phyloP scores from a whole-genome alignment of 37 sponge, comb jelly and placozoan species.

The Haliclona indistincta region DNA sequence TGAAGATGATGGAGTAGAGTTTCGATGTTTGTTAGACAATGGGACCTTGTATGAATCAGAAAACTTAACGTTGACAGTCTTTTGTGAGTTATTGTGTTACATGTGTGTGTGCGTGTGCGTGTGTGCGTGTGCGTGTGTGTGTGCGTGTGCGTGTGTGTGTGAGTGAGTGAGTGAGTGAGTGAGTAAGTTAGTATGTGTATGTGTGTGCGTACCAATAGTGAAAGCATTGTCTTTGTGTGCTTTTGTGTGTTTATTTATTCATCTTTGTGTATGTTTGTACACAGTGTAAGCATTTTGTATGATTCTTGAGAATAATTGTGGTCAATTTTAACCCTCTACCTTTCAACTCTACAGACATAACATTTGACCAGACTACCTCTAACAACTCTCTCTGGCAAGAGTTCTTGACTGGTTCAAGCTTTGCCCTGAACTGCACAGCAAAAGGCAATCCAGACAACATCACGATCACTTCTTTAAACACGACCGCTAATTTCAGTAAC shows the following conservation, averaged over 20 bases:
- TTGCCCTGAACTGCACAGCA: background rate
- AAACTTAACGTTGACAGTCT: background rate
- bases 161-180: slow-evolving; percentile 44
- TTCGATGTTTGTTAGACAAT: background rate
- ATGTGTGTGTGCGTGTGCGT: slow-evolving; percentile 39
- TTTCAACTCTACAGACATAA: too few relatives aligned
- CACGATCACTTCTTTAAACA: too few relatives aligned
- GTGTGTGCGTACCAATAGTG: slow-evolving; percentile 7
- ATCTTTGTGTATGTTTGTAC: background rate
- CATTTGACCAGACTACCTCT: too few relatives aligned
- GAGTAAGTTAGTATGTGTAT: slow-evolving; percentile 36
- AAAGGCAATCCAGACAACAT: background rate
- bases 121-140: slow-evolving; percentile 50
- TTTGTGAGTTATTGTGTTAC: slow-evolving; percentile 7
- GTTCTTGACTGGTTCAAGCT: background rate
- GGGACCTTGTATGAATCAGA: background rate
- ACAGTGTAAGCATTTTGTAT: background rate
- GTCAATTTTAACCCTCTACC: too few relatives aligned
- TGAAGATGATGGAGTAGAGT: too few relatives aligned
- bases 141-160: slow-evolving; percentile 47
- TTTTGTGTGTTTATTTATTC: background rate
- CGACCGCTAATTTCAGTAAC: too few relatives aligned
- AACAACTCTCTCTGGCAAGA: background rate
- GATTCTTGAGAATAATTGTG: background rate
- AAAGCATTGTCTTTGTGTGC: background rate